Conservation (phyloP, 2,888 invertebrate genomes). For the Tridacna crocea region DNA sequence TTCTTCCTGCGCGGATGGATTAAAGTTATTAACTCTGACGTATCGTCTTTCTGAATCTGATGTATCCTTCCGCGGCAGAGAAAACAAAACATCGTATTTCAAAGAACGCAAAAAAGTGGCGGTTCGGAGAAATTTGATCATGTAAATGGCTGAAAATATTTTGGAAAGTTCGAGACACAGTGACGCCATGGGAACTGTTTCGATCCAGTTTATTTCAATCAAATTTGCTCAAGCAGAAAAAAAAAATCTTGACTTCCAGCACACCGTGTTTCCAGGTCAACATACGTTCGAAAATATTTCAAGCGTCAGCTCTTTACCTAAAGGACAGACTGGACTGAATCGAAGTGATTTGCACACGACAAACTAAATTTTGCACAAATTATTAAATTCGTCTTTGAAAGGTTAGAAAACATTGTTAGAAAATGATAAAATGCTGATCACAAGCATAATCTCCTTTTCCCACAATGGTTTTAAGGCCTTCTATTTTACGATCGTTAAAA, state of each 20-base stretch:
- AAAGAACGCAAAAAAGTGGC: slow-evolving; percentile 17
- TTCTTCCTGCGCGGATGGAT: slow-evolving; percentile 54
- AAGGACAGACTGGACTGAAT: background rate
- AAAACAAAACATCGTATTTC: slow-evolving; percentile 35
- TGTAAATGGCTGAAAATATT: slow-evolving; percentile 23
- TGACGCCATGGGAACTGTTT: slow-evolving; percentile 46
- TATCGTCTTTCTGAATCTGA: slow-evolving; percentile 62
- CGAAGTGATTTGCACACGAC: too few species aligned
- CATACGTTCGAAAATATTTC: slow-evolving; percentile 3
- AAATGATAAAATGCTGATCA: background rate
- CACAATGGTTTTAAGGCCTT: background rate
- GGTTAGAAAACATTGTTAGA: too few species aligned
- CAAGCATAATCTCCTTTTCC: background rate
- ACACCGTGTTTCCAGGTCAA: slow-evolving; percentile 22
- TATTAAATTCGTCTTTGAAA: too few species aligned
- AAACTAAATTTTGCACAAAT: too few species aligned
- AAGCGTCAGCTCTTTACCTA: background rate
- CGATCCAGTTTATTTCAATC: slow-evolving; percentile 51
- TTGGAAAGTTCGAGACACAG: slow-evolving; percentile 38
- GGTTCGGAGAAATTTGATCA: slow-evolving; percentile 17
- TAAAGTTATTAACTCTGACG: slow-evolving; percentile 59
- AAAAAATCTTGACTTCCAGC: background rate
- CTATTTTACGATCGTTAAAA: too few species aligned
- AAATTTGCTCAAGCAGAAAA: slow-evolving; percentile 45
- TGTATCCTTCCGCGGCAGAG: slow-evolving; percentile 41